Conservation (phyloP, 2,888 invertebrate species). For the Mimachlamys varia region DNA sequence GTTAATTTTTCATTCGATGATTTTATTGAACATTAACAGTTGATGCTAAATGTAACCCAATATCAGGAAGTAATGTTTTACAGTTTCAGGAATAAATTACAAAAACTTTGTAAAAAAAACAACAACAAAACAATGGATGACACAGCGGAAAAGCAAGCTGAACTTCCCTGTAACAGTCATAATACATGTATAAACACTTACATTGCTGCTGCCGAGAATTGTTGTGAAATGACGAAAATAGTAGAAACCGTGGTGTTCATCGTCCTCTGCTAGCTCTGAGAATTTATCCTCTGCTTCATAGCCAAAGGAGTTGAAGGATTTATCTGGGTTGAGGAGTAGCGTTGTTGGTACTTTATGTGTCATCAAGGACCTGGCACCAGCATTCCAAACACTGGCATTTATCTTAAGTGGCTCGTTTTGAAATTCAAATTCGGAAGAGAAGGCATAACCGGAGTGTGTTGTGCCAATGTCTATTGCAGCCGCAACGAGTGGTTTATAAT, state of each 20-base stretch:
- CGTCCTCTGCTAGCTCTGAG: neutral
- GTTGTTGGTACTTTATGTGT: slow-evolving; percentile 47
- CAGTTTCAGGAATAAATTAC: no score
- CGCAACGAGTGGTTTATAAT: no score
- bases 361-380: neutral
- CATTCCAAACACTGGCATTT: neutral
- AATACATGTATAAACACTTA: no score
- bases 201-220: no score
- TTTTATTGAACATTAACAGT: no score
- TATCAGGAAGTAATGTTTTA: no score
- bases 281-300: slow-evolving; percentile 46
- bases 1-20: no score
- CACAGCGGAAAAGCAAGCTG: no score
- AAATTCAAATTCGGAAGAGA: neutral
- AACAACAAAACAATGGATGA: no score
- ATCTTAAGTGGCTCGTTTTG: neutral
- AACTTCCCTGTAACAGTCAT: no score
- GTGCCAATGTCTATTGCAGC: slow-evolving; percentile 10
- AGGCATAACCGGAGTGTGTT: neutral
- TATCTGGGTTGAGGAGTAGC: slow-evolving; percentile 41
- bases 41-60: no score
- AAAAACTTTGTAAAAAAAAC: no score
- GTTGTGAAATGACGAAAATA: slow-evolving; percentile 48
- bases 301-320: slow-evolving; percentile 43
- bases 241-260: slow-evolving; percentile 44